Percentiles rank a stretch among this genome's conserved stretches.
Conservation (phyloP, 2,113 vertebrate genomes). For the Aspidoscelis tigris region DNA sequence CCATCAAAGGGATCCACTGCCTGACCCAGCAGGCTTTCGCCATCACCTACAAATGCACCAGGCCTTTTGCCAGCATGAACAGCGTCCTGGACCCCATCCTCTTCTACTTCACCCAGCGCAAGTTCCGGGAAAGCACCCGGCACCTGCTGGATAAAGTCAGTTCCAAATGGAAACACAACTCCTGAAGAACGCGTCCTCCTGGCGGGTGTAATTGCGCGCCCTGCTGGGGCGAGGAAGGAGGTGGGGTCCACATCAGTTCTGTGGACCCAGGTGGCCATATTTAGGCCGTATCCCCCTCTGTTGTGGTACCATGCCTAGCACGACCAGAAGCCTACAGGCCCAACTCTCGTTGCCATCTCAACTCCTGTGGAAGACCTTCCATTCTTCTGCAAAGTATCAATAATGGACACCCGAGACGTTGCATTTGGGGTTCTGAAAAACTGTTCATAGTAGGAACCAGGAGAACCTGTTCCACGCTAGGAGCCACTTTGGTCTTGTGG, state of each 20-base stretch:
- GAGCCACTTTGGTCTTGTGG: no score
- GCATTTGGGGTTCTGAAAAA: background rate
- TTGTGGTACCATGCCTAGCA: background rate
- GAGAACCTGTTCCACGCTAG: no score
- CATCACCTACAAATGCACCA: slow-evolving; percentile 89
- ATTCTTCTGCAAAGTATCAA: background rate
- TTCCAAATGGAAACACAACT: slow-evolving; percentile 70
- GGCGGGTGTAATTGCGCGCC: accelerated
- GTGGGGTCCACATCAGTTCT: background rate
- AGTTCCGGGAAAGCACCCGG: slow-evolving; percentile 82
- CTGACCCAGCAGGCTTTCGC: slow-evolving; percentile 81
- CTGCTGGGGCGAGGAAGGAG: accelerated
- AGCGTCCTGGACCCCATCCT: slow-evolving; percentile 95
- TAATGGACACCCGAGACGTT: accelerated
- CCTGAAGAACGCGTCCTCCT: slow-evolving; percentile 14
- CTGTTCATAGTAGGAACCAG: background rate
- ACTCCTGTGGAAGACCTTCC: background rate
- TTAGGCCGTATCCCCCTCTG: background rate
- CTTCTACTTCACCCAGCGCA: slow-evolving; percentile 94
- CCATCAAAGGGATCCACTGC: slow-evolving; percentile 72
- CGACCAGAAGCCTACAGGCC: accelerated
- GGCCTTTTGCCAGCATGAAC: slow-evolving; percentile 97
- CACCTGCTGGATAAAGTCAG: slow-evolving; percentile 83
- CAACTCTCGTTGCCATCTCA: background rate
- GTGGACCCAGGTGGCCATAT: background rate